A percentile compares a stretch with the other conserved stretches of the same genome.
These are phyloP conservation scores for Hucho hucho DNA, from an alignment of 2,113 vertebrate genomes.

Conservation along the genomic window DNA sequence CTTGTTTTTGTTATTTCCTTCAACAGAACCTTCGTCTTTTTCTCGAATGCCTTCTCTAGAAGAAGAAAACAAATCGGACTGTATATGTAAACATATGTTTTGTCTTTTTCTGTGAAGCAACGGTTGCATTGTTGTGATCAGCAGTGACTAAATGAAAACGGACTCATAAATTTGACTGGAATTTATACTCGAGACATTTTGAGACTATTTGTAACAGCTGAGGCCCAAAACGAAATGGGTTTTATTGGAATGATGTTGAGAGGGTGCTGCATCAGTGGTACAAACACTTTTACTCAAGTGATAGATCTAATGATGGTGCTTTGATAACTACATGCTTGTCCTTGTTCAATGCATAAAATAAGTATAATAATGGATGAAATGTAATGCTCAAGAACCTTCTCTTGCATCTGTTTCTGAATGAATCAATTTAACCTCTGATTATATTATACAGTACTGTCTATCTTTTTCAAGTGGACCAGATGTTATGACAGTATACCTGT, in stretches of 20 bases:
- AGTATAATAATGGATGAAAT: conserved; percentile 12
- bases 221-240: conserved; percentile 23
- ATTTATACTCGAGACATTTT: conserved; percentile 17
- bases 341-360: conserved; percentile 30
- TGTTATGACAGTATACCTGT: background rate
- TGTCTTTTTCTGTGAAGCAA: conserved; percentile 18
- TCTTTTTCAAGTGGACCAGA: conserved; percentile 1
- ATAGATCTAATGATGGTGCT: conserved; percentile 39
- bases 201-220: conserved; percentile 17
- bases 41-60: background rate
- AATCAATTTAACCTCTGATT: background rate
- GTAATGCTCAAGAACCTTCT: conserved; percentile 9
- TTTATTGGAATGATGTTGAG: background rate
- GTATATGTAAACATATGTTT: conserved; percentile 8
- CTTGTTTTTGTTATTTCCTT: background rate
- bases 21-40: background rate
- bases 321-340: conserved; percentile 42
- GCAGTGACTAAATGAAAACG: background rate
- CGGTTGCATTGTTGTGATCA: conserved; percentile 8
- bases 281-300: conserved; percentile 8
- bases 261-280: conserved; percentile 6
- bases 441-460: background rate
- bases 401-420: conserved; percentile 10
- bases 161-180: background rate
- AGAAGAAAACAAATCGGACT: background rate